phyloP scores from a whole-genome alignment of 2,888 invertebrate genomes.

The Euclidia mi region DNA sequence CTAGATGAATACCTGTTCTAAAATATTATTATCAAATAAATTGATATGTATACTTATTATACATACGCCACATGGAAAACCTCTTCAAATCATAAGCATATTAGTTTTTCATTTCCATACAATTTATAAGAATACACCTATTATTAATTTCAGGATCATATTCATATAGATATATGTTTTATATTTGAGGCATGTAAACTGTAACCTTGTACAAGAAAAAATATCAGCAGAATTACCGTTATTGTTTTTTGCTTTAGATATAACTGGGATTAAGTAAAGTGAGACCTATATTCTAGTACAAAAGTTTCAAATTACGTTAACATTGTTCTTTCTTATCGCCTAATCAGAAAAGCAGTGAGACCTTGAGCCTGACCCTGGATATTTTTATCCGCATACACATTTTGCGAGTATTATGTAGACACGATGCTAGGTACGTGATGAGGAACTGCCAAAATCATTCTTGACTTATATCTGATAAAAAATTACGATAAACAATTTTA shows the following conservation, averaged over 20 bases:
- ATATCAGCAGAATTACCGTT: constrained; percentile 84
- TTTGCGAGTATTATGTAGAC: constrained; percentile 82
- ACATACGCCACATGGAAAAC: too few relatives aligned
- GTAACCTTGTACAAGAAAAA: constrained; percentile 78
- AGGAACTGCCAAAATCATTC: constrained; percentile 68
- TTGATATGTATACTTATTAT: too few relatives aligned
- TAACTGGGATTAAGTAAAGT: constrained; percentile 56
- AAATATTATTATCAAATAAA: too few relatives aligned
- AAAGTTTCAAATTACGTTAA: constrained; percentile 68
- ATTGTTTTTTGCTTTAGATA: constrained; percentile 73
- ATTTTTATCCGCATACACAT: constrained; percentile 87
- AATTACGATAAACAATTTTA: constrained; percentile 55
- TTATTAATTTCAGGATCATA: constrained; percentile 45
- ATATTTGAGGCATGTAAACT: constrained; percentile 68
- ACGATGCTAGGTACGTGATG: constrained; percentile 67
- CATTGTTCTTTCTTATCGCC: constrained; percentile 76
- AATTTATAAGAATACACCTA: too few relatives aligned
- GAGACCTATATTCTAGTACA: constrained; percentile 57
- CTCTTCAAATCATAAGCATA: too few relatives aligned
- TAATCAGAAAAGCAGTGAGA: constrained; percentile 87
- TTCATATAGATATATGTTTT: constrained; percentile 20
- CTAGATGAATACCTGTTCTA: too few relatives aligned
- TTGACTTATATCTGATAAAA: constrained; percentile 65
- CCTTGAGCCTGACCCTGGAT: constrained; percentile 89
- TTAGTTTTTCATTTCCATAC: too few relatives aligned